Evolutionary conservation across 2,797 vertebrate genomes (phyloP).

Genomic region (Neopelma chrysocephalum): DNA sequence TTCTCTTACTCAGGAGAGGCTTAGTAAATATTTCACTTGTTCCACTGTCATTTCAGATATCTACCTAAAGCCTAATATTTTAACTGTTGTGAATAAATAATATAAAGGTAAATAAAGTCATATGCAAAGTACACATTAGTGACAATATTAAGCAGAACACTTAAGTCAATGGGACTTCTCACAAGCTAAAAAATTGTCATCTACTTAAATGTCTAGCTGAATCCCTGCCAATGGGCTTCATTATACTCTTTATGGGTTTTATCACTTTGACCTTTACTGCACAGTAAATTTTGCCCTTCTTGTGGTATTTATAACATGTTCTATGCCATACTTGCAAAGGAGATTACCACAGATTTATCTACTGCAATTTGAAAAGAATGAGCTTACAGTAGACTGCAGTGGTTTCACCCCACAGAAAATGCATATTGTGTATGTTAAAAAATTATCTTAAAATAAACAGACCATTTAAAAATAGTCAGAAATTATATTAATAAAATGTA

Average conservation of each 20-base stretch:
- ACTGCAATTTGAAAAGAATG: conserved; percentile 36
- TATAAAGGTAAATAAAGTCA: neutral
- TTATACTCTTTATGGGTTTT: conserved; percentile 32
- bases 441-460: neutral
- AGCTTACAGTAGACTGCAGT: neutral
- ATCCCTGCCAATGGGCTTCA: conserved; percentile 18
- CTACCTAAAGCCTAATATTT: neutral
- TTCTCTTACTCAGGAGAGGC: neutral
- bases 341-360: conserved; percentile 58
- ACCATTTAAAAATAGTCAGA: neutral
- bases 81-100: neutral
- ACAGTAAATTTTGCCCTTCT: conserved; percentile 53
- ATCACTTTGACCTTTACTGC: conserved; percentile 45
- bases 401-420: neutral
- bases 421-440: neutral
- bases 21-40: neutral
- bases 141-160: neutral
- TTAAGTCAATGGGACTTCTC: neutral
- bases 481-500: neutral
- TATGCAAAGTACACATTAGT: neutral
- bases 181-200: conserved; percentile 22
- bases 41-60: neutral
- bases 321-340: conserved; percentile 39
- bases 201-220: conserved; percentile 10
- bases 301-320: conserved; percentile 54